phyloP scores from a whole-genome alignment of 2,888 invertebrate species.

The Agrypnus murinus region DNA sequence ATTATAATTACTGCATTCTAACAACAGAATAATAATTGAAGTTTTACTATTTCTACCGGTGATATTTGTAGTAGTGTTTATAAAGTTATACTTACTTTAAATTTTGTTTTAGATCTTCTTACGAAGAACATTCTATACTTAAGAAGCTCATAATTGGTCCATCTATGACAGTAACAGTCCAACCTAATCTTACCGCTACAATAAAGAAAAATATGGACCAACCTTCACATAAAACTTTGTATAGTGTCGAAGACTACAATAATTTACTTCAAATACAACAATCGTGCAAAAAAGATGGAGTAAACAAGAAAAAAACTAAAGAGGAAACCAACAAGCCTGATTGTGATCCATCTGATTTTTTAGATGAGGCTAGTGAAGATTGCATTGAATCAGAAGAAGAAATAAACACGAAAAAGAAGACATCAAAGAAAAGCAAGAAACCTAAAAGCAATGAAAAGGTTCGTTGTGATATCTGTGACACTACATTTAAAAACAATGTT shows the following conservation, averaged over 20 bases:
- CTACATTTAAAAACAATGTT: slow-evolving; percentile 51
- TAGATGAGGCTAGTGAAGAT: no score
- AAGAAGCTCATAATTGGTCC: slow-evolving; percentile 42
- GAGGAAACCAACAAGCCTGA: slow-evolving; percentile 12
- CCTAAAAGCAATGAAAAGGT: slow-evolving; percentile 26
- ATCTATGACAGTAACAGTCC: slow-evolving; percentile 42
- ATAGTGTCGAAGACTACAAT: slow-evolving; percentile 23
- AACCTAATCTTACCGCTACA: slow-evolving; percentile 10
- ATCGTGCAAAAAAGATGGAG: not conserved
- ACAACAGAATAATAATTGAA: no score
- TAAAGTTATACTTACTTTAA: slow-evolving; percentile 11
- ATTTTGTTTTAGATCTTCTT: slow-evolving; percentile 44
- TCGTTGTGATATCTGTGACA: slow-evolving; percentile 51
- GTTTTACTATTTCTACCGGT: no score
- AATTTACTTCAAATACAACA: slow-evolving; percentile 16
- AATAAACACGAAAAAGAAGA: not conserved
- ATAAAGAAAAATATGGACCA: not conserved
- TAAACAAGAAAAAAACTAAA: slow-evolving; percentile 20
- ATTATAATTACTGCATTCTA: no score
- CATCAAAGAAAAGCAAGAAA: not conserved
- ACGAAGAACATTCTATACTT: slow-evolving; percentile 36
- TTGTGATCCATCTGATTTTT: not conserved
- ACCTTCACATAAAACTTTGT: slow-evolving; percentile 2
- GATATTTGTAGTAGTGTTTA: no score
- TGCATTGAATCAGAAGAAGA: no score